phyloP scores from a whole-genome alignment of 2,113 vertebrate species.

The Sciurus niger region DNA sequence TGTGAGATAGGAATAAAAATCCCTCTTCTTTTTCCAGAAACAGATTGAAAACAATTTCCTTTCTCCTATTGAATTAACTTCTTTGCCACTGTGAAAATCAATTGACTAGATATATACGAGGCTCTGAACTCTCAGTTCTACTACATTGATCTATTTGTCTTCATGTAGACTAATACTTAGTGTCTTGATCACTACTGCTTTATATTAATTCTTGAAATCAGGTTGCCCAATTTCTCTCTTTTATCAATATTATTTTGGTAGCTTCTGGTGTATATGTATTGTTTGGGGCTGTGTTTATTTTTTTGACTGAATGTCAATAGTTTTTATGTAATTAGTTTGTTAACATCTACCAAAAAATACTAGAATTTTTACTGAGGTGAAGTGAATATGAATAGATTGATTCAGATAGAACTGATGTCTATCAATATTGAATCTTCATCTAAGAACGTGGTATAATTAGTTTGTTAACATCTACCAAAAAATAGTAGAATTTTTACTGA shows the following conservation, averaged over 20 bases:
- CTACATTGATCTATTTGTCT: background rate
- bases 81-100: background rate
- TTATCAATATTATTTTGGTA: background rate
- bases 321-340: background rate
- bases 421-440: background rate
- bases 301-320: background rate
- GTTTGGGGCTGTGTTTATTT: background rate
- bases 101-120: background rate
- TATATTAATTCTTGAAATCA: background rate
- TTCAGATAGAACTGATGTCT: background rate
- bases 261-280: background rate
- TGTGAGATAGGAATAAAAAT: background rate
- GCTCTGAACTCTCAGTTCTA: background rate
- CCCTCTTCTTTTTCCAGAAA: background rate
- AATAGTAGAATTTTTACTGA: background rate
- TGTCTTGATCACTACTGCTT: background rate
- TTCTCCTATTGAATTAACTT: background rate
- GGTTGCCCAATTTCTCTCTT: background rate
- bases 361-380: too few species aligned
- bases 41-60: background rate
- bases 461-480: background rate
- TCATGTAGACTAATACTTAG: background rate
- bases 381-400: background rate
- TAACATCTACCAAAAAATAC: background rate
- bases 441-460: background rate